phyloP scores from a whole-genome alignment of 2,797 vertebrate genomes.

The Sarcoramphus papa region DNA sequence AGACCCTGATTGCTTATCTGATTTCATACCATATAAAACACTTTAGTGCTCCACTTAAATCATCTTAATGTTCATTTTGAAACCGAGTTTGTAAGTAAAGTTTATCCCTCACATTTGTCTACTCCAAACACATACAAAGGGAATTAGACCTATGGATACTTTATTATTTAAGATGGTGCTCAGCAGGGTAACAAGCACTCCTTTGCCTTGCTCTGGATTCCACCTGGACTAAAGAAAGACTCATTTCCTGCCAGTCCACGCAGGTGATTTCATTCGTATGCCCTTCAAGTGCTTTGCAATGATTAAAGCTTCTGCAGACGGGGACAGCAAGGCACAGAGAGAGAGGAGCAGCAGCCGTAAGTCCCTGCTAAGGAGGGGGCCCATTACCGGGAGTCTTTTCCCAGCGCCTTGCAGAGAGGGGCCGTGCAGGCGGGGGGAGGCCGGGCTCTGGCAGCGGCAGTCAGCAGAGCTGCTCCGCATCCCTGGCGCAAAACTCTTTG shows the following conservation, averaged over 20 bases:
- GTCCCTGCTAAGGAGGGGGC: neutral
- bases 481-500: neutral
- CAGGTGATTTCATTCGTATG: neutral
- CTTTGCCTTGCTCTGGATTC: neutral
- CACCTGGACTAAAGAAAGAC: neutral
- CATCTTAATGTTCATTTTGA: neutral
- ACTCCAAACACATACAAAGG: neutral
- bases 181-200: neutral
- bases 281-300: neutral
- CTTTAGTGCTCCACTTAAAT: neutral
- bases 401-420: fast-evolving
- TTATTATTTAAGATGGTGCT: neutral
- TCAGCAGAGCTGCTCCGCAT: neutral
- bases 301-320: neutral
- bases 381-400: neutral
- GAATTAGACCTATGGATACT: fast-evolving
- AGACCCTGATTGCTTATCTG: neutral
- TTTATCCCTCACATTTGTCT: neutral
- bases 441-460: fast-evolving
- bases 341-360: neutral
- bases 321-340: neutral
- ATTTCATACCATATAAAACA: neutral
- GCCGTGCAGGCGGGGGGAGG: neutral
- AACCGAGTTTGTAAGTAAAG: neutral
- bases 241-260: neutral